Base-by-base conservation (phyloP, 2,888 invertebrate species). In the Notocelia uddmanniana region DNA sequence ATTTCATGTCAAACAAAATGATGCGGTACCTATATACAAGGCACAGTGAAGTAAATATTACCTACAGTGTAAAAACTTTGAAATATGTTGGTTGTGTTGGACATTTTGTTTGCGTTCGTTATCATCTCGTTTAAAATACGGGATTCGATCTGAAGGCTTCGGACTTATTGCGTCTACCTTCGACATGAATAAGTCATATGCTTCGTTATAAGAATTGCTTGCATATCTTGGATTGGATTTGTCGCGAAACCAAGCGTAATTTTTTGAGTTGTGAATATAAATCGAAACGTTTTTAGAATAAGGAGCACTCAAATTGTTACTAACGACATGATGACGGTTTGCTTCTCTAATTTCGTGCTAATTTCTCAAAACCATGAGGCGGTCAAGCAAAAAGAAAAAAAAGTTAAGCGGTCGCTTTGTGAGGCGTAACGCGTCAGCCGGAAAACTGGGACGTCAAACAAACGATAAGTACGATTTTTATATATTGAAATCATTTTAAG, bases 141-240 rank as follows among this genome's bases (percentile, higher is more conserved):
- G 80, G 78, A 83, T 78, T 77, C 82, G 78, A 81, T 83, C 84
- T 82, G 83, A 85, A 88, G 86, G 84, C 84, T 85, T 84, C 80
- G 81, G 85, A 89, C 89, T 90, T 88, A 89, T 87, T 86, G 87
- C 85, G 85, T 89, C 89, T 87, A 84, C 88, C 85, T 88, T 85
- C 79, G 78, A 79, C 80, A 92, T 92, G 92, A 92, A 92, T 92
- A 92, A 92, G 86, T 90, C 92, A 92, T 92, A 85, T 79, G 82
- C 83, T 88, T 92, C 92, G 90, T 92, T 92, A 91, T 85, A 89
- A 89, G 89, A 89, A 88, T 88, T 85, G 89, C 84, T 86, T 81
- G 82, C 80, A 80, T 82, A 79, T 79, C 78, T 74, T 76, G 71
- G 72, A 73, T 75, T 69, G 68, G 71, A 73, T 76, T 76, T 59